Conservation (phyloP, 2,797 vertebrate genomes). For the Oophaga sylvatica region DNA sequence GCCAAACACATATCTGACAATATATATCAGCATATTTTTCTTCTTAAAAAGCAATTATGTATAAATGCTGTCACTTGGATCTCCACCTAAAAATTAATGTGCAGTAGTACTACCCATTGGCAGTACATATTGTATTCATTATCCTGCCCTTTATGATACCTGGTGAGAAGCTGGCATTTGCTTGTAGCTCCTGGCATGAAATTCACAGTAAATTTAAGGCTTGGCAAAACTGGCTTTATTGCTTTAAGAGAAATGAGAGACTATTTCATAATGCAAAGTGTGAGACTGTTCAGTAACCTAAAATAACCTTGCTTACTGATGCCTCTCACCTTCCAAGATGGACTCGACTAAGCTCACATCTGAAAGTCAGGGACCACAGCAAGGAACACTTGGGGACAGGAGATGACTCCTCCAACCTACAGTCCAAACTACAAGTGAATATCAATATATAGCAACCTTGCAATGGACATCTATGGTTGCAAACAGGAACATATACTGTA, state of each 20-base stretch:
- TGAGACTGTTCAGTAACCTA: neutral
- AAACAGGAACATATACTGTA: too few species aligned
- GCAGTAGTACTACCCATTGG: neutral
- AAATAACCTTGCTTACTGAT: neutral
- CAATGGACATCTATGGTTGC: too few species aligned
- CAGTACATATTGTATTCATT: neutral
- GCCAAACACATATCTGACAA: too few species aligned
- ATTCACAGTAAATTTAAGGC: neutral
- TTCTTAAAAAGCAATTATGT: neutral
- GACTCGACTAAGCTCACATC: too few species aligned
- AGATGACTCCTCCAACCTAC: too few species aligned
- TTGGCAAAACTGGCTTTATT: neutral
- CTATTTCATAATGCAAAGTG: neutral
- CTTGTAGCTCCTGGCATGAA: neutral
- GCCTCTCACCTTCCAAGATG: neutral
- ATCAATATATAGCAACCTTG: too few species aligned
- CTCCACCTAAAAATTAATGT: neutral
- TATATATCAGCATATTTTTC: neutral
- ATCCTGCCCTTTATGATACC: neutral
- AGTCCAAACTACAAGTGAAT: too few species aligned
- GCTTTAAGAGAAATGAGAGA: neutral
- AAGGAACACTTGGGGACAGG: neutral
- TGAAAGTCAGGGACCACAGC: neutral
- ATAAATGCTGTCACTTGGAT: neutral
- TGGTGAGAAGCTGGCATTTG: neutral